These are phyloP conservation scores for Scaptomyza graminum DNA, from an alignment of 1,140 invertebrate species.

Conservation along the genomic window DNA sequence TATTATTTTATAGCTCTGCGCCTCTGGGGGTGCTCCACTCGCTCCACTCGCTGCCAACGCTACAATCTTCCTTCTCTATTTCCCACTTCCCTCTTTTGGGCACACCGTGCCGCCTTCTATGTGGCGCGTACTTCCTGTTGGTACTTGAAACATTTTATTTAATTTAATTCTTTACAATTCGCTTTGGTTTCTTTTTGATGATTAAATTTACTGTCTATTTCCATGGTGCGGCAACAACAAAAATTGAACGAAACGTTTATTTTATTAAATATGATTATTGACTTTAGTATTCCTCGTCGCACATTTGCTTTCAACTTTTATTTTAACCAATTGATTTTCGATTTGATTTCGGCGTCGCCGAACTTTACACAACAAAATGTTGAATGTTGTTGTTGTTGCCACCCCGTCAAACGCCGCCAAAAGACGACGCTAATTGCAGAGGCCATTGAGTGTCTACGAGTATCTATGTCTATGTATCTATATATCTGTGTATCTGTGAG, in stretches of 20 bases:
- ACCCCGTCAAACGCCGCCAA: constrained; percentile 66
- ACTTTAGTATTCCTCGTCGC: constrained; percentile 28
- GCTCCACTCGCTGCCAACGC: constrained; percentile 12
- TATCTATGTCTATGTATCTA: constrained; percentile 35
- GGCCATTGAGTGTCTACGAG: constrained; percentile 10
- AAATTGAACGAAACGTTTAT: constrained; percentile 14
- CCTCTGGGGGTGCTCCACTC: constrained; percentile 33
- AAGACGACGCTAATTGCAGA: constrained; percentile 68
- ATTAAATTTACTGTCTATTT: constrained; percentile 53
- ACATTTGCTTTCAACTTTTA: constrained; percentile 38
- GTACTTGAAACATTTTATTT: constrained; percentile 60
- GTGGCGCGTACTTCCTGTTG: constrained; percentile 49
- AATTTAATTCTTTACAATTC: constrained; percentile 50
- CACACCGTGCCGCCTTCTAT: constrained; percentile 11
- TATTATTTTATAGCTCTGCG: constrained; percentile 46
- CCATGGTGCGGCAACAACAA: constrained; percentile 16
- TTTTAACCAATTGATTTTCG: constrained; percentile 36
- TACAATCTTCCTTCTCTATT: neutral
- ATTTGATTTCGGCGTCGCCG: constrained; percentile 27
- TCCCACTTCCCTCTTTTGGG: neutral
- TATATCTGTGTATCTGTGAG: constrained; percentile 5
- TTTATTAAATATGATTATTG: constrained; percentile 70
- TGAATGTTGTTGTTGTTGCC: constrained; percentile 47
- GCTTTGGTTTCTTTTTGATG: constrained; percentile 35
- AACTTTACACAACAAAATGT: constrained; percentile 41